phyloP scores from a whole-genome alignment of 2,797 vertebrate genomes.

The Gadopsis bispinosus region DNA sequence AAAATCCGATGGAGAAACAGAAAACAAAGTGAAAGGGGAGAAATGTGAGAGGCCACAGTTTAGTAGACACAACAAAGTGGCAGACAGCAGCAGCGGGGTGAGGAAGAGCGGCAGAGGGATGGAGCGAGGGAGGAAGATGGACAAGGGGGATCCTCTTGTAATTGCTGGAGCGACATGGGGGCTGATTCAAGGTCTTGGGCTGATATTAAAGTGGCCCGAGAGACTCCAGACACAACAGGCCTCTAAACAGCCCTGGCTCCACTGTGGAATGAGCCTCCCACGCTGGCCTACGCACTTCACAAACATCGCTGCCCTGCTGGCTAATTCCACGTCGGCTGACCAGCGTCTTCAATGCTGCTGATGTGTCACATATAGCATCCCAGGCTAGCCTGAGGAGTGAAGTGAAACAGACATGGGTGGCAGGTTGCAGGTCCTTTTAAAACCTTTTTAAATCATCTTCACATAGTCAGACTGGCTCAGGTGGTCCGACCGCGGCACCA shows the following conservation, averaged over 20 bases:
- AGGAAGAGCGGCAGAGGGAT: constrained; percentile 45
- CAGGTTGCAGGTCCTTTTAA: too few relatives aligned
- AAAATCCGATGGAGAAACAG: constrained; percentile 18
- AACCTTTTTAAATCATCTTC: not conserved
- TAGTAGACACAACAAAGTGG: constrained; percentile 52
- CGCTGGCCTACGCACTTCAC: constrained; percentile 32
- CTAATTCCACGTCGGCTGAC: constrained; percentile 29
- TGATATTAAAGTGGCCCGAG: constrained; percentile 81
- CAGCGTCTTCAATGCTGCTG: not conserved
- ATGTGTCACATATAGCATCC: not conserved
- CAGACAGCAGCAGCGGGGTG: constrained; percentile 42
- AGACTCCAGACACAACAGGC: constrained; percentile 79
- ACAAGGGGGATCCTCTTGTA: constrained; percentile 66
- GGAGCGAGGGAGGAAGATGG: constrained; percentile 34
- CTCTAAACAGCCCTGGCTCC: constrained; percentile 80
- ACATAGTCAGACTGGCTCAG: constrained; percentile 10
- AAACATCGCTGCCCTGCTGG: constrained; percentile 40
- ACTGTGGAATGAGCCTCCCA: constrained; percentile 79
- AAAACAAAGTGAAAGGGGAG: constrained; percentile 23
- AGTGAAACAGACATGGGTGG: not conserved
- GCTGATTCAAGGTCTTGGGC: constrained; percentile 72
- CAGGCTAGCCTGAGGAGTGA: not conserved
- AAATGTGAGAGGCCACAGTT: constrained; percentile 38
- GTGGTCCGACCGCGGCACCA: constrained; percentile 37
- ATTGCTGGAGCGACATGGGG: constrained; percentile 74